Evolutionary conservation across 2,888 invertebrate species (phyloP), one percentile per base, ranked within the genome.

Genomic region (Oxyscelio sp.): DNA sequence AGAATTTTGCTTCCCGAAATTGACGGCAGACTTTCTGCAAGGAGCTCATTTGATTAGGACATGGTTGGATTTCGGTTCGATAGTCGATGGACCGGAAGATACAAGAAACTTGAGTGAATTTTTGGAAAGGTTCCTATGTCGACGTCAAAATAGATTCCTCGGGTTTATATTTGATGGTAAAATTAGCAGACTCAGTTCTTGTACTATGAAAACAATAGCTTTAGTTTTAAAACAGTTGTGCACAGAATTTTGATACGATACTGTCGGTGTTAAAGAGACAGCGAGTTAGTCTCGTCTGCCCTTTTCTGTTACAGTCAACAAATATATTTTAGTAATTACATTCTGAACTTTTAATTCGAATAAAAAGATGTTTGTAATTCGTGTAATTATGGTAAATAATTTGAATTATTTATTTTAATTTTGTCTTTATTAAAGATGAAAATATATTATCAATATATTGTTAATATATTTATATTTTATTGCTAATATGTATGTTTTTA

Each of bases 11-110:
- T 65, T 50, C 59, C 79, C 40, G 66, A 75, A 84, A 80, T 75
- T 66, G 52, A 63, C 40, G 68, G 40, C 56, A 24, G 63, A 80
- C 79, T 74, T 75, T 80, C 80, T 43, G 58, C 17, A 31, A 61
- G 50, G 24, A 52, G 74, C 63, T 75, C 75, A 58, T 75, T 75
- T 58, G 75, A 84, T 84, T 84, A 83, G 73, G 73, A 56, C 71
- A 17, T 17, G 58, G 58, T 45, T 65, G 68, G 65, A 65, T 71
- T 79, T 70, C 19, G 27, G 27, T 21, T 13, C 56, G 21, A 22
- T 48, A 52, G 45, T 8, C 68, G 50, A 4, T 38, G 8, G 24
- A 66, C 70, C 63, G 61, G 38, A 84, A 65, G 43, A 68, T 21
- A 22, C 31, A 52, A 65, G 83, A 66, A 73, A 73, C 71, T 71